Conservation (phyloP, 2,888 invertebrate species). For the Brassicogethes aeneus region DNA sequence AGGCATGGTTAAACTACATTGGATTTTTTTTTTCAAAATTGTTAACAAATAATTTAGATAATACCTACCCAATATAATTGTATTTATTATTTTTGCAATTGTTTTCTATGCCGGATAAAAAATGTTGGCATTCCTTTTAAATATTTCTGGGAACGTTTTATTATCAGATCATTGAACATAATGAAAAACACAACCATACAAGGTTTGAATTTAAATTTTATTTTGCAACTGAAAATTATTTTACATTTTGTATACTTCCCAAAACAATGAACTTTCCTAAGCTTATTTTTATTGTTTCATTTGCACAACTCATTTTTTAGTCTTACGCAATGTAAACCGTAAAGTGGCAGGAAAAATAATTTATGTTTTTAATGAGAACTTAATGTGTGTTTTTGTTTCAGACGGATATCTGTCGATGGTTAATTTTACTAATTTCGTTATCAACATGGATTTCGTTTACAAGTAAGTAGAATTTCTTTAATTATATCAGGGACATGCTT, state of each 20-base stretch:
- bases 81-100: too few relatives aligned
- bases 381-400: constrained; percentile 21
- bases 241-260: constrained; percentile 4
- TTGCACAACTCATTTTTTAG: neutral
- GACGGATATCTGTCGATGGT: constrained; percentile 32
- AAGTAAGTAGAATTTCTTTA: constrained; percentile 32
- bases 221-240: neutral
- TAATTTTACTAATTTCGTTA: constrained; percentile 27
- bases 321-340: neutral
- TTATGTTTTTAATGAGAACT: neutral
- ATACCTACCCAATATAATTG: too few relatives aligned
- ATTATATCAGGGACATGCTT: too few relatives aligned
- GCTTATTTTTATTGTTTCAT: constrained; percentile 6
- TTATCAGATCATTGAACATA: constrained; percentile 2
- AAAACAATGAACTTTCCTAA: constrained; percentile 10
- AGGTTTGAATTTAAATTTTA: constrained; percentile 1
- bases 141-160: neutral
- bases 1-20: too few relatives aligned
- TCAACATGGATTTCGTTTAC: constrained; percentile 27
- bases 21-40: too few relatives aligned
- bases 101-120: too few relatives aligned
- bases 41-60: too few relatives aligned
- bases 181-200: neutral
- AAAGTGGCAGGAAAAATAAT: too few relatives aligned
- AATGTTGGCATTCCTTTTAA: too few relatives aligned